Evolutionary conservation across 2,797 vertebrate species (phyloP), one percentile per base, ranked within the genome.

Genomic region (Ceyx erithaca): DNA sequence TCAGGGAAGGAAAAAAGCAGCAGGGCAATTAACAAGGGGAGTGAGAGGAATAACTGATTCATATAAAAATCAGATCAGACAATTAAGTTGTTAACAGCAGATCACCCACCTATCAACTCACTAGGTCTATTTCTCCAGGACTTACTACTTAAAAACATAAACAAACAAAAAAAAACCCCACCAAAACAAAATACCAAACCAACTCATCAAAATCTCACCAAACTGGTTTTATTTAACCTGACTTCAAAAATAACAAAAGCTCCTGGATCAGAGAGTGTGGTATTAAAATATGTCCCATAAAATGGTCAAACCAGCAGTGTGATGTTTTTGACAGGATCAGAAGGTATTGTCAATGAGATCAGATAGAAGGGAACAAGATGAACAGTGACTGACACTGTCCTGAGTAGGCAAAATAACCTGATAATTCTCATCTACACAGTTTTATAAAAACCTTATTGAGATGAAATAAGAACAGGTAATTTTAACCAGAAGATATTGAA

Each of bases 101-200:
- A 72, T 61, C 37, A 69, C 7, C 4, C 10, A 43, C 12, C 33
- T 54, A 31, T 43, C 46, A 69, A n/a, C 1, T 8, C 78, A 78
- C 14, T 58, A 55, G 5, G 7, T 72, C 12, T 85, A 31, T 88
- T 80, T 75, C 22, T 86, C 14, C 18, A 25, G 12, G 20, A 16
- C 4, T 85, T 68, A n/a, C 9, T 43, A 58, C 10, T 54, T 66
- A 13, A 80, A 85, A 85, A 22, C 1, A 30, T 57, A 20, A 46
- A 48, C 46, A 48, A 8, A 12, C 46, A 48, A 8, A 12, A 48
- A 13, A 48, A 23, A 25, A 2, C 46, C 12, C 37, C 37, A 40
- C 14, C 5, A 18, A 52, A 76, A 11, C 2, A 25, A 22, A 52
- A 1, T 2, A 16, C 21, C 2, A 18, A 35, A 51, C 1, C 4